phyloP scores from a whole-genome alignment of 2,113 vertebrate genomes.

The Polypterus bichir region DNA sequence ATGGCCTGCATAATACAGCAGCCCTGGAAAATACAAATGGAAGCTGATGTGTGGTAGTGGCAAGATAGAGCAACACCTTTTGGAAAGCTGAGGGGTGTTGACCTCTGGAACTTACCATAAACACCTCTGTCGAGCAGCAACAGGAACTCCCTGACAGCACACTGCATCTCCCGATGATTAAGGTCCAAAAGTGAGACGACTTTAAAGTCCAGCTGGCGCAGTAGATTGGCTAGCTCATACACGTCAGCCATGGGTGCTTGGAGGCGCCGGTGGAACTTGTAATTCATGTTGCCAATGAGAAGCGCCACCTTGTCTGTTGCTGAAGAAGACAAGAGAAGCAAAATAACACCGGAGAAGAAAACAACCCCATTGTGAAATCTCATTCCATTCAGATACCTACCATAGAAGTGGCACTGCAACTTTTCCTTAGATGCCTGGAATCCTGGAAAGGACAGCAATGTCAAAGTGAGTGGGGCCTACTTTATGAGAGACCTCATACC shows the following conservation, averaged over 20 bases:
- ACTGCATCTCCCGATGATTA: conserved; percentile 67
- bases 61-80: too few species aligned
- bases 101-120: conserved; percentile 41
- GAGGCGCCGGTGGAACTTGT: conserved; percentile 56
- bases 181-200: conserved; percentile 75
- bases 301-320: conserved; percentile 79
- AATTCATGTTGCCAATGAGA: conserved; percentile 75
- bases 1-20: conserved; percentile 71
- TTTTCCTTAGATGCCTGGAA: too few species aligned
- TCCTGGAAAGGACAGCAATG: too few species aligned
- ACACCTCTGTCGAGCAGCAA: conserved; percentile 67
- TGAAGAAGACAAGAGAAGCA: conserved; percentile 17
- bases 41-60: too few species aligned
- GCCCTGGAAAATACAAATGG: conserved; percentile 34
- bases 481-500: too few species aligned
- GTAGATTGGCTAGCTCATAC: conserved; percentile 56
- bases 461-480: too few species aligned
- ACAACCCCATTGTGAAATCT: too few species aligned
- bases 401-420: too few species aligned
- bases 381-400: too few species aligned
- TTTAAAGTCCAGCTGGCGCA: conserved; percentile 71
- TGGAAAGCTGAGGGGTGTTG: too few species aligned
- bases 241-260: conserved; percentile 65
- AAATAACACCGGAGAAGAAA: too few species aligned
- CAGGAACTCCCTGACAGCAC: conserved; percentile 65